Evolutionary conservation across 2,797 vertebrate species (phyloP), one percentile per base, ranked within the genome.

Genomic region (Clarias pachynema): DNA sequence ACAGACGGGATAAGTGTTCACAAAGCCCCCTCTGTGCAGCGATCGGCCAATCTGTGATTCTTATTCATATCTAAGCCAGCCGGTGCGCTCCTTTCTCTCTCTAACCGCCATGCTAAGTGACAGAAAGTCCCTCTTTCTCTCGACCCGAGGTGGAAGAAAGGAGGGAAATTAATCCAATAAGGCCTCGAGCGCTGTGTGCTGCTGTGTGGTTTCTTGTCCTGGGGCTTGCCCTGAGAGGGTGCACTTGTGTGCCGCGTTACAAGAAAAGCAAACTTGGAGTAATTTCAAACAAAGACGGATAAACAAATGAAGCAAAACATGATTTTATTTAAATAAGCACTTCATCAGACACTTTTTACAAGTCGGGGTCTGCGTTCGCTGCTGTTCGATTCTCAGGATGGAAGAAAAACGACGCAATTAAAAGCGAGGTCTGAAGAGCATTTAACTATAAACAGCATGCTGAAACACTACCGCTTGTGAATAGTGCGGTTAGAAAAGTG

Each of bases 51-150:
- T 95, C 94, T 85, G 89, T 56, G 92, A 96, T 98, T 97, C 96
- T 96, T 97, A 98, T 98, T 98, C 97, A 98, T 97, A 97, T 96
- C 96, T 84, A 69, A 87, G 84, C 81, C 86, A 83, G 96, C 96
- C 96, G 90, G 92, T 93, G 96, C 92, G 95, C 94, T 91, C 94
- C 91, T 90, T 90, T 91, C 93, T 94, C 93, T 93, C 92, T 93
- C 90, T 93, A 91, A 91, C 91, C 85, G 37, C 78, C 82, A 83
- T 88, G 89, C 89, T 74, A 82, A 88, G 83, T 79, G 81, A 79
- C 90, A 86, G 87, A 89, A 90, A 93, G 90, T 92, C 91, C 86
- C 84, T 90, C 86, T 26, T 74, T 82, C 75, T 86, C 40, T 26
- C 74, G 78, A 49, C 44, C 72, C 60, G 60, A 62, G 59, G 22